Percentiles rank a stretch among this genome's conserved stretches.
These are phyloP conservation scores for Thryonomys swinderianus DNA, from an alignment of 2,113 vertebrate species.

Conservation along the genomic window DNA sequence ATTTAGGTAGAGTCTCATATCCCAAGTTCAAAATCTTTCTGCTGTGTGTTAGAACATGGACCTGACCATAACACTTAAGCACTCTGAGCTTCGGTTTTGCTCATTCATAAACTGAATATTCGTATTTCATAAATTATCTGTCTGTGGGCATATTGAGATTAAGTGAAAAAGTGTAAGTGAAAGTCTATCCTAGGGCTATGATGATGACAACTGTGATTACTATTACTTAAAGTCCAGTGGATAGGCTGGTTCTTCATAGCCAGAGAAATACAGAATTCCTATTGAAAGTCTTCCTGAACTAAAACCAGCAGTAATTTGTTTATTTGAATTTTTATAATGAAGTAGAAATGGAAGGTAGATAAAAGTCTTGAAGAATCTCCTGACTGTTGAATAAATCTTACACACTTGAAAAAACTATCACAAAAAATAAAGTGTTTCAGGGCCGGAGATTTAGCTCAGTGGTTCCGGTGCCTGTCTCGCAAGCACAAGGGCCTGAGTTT, in stretches of 20 bases:
- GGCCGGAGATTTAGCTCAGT: no score
- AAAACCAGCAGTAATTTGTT: constrained; percentile 50
- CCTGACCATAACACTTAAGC: neutral
- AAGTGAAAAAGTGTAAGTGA: constrained; percentile 57
- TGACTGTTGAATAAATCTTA: constrained; percentile 57
- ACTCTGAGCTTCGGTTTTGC: constrained; percentile 31
- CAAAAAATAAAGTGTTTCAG: no score
- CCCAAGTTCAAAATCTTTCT: constrained; percentile 16
- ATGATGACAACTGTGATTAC: constrained; percentile 39
- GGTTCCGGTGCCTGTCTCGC: no score
- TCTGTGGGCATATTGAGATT: constrained; percentile 27
- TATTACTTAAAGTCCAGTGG: constrained; percentile 49
- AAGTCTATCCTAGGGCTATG: constrained; percentile 20
- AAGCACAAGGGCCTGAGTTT: no score
- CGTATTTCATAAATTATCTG: neutral
- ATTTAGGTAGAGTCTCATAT: constrained; percentile 44
- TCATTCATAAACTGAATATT: constrained; percentile 54
- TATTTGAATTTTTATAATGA: constrained; percentile 68
- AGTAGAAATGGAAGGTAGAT: constrained; percentile 45
- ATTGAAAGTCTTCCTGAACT: constrained; percentile 36
- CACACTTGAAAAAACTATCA: constrained; percentile 63
- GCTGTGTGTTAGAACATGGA: neutral
- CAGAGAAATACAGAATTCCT: constrained; percentile 52
- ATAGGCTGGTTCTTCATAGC: constrained; percentile 22
- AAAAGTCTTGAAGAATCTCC: constrained; percentile 56